Evolutionary conservation across 2,797 vertebrate genomes (phyloP).

Genomic region (Lacerta agilis): DNA sequence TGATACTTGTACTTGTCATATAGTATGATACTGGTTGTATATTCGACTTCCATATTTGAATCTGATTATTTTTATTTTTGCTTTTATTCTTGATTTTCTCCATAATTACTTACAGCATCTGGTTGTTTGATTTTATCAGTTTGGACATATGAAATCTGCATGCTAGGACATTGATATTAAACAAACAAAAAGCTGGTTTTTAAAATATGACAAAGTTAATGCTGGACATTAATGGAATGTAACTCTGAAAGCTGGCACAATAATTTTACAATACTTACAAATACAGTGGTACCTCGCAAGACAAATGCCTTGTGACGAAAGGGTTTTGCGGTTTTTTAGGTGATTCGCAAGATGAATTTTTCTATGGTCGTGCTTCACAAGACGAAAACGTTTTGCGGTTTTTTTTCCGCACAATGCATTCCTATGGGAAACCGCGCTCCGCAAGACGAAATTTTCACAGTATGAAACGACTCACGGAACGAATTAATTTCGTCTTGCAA

Average conservation of each 20-base stretch:
- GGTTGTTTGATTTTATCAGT: neutral
- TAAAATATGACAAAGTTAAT: neutral
- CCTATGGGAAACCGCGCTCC: too few relatives aligned
- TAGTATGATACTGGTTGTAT: neutral
- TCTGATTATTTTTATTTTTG: constrained; percentile 3
- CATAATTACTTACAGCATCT: neutral
- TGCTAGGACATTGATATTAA: neutral
- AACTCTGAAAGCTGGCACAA: constrained; percentile 57
- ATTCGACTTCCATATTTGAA: neutral
- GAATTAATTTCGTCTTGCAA: too few relatives aligned
- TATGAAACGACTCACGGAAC: too few relatives aligned
- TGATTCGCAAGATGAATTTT: too few relatives aligned
- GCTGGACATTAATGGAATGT: neutral
- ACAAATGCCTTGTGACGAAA: too few relatives aligned
- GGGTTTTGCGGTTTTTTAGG: too few relatives aligned
- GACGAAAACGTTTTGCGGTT: too few relatives aligned
- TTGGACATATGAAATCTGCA: neutral
- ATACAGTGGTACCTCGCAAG: neutral
- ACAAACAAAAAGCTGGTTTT: neutral
- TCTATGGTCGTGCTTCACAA: too few relatives aligned
- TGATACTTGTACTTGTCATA: neutral
- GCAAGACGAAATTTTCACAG: too few relatives aligned
- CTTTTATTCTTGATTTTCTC: neutral
- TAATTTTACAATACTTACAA: constrained; percentile 22
- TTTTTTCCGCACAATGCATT: too few relatives aligned